Conservation (phyloP, 2,888 invertebrate species). For the Calameuta pallipes region DNA sequence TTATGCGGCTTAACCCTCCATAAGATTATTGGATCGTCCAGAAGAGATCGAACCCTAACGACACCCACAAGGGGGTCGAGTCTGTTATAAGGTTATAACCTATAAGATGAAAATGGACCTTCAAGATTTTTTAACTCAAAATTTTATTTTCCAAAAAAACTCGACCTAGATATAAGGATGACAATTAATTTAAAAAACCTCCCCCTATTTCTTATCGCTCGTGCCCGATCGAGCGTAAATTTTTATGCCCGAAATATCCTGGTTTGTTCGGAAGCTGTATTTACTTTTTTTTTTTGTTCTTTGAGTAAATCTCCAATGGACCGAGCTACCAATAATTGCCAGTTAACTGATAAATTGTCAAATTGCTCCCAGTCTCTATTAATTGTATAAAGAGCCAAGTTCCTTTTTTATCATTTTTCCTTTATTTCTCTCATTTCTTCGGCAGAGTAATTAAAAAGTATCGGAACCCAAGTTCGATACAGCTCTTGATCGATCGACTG, state of each 20-base stretch:
- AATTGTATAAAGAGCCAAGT: background rate
- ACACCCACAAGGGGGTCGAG: background rate
- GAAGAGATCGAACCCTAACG: background rate
- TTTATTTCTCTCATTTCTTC: background rate
- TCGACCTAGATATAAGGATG: background rate
- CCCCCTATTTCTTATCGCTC: background rate
- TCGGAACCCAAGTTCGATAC: conserved; percentile 28
- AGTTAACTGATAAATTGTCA: background rate
- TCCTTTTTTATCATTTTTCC: background rate
- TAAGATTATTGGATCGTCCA: background rate
- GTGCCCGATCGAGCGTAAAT: background rate
- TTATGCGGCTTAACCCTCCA: background rate
- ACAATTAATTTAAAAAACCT: background rate
- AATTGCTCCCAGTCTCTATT: background rate
- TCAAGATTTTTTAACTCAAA: background rate
- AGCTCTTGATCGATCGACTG: background rate
- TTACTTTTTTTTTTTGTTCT: background rate
- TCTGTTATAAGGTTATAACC: background rate
- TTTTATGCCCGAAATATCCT: background rate
- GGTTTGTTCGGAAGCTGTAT: background rate
- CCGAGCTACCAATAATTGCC: background rate
- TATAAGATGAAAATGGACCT: background rate
- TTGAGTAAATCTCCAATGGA: background rate
- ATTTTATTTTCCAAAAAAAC: background rate
- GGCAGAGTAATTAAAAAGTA: conserved; percentile 42